Evolutionary conservation across 2,113 vertebrate genomes (phyloP).

Genomic region (Antechinus flavipes): DNA sequence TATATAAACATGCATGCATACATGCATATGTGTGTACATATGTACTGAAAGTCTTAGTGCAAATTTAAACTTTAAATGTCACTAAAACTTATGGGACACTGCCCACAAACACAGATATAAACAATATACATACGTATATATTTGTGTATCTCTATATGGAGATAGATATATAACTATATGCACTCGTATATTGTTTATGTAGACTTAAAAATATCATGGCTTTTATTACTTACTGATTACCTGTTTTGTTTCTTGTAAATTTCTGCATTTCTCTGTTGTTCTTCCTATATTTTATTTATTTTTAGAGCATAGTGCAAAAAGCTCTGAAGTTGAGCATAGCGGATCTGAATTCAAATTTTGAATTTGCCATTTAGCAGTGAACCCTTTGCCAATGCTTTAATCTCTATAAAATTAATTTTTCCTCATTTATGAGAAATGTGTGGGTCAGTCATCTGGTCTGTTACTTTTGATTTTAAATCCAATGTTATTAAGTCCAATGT

Average conservation of each 20-base stretch:
- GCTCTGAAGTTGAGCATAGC: background rate
- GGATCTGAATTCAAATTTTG: background rate
- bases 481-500: no score
- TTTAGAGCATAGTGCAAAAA: background rate
- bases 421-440: background rate
- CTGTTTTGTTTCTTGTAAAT: background rate
- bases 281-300: background rate
- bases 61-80: background rate
- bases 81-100: background rate
- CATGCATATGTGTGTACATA: background rate
- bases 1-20: background rate
- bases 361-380: background rate
- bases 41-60: background rate
- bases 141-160: no score
- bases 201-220: background rate
- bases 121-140: background rate
- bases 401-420: background rate
- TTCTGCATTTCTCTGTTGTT: background rate
- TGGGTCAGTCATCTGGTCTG: no score
- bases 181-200: background rate
- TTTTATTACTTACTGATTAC: background rate
- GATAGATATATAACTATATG: background rate
- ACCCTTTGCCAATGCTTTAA: background rate
- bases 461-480: no score
- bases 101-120: no score